Conservation (phyloP, 2,797 vertebrate species). For the Catamblyrhynchus diadema region DNA sequence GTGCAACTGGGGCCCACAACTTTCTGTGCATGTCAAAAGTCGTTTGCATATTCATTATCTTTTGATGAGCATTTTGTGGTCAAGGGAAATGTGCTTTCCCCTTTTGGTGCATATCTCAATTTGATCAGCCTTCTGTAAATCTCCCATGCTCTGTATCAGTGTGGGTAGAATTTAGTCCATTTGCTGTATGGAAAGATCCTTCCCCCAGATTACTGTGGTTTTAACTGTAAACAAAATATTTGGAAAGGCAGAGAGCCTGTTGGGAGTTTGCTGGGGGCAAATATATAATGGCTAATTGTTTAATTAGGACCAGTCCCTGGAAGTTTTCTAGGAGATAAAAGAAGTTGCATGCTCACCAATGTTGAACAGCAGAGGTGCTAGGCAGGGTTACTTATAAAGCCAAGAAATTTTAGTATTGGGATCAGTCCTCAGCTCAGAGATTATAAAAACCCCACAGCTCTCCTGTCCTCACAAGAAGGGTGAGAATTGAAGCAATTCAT, state of each 20-base stretch:
- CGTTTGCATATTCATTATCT: conserved; percentile 34
- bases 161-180: not conserved
- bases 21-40: not conserved
- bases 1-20: not conserved
- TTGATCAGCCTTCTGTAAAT: conserved; percentile 18
- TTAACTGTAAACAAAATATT: not conserved
- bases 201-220: not conserved
- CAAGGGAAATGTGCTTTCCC: conserved; percentile 28
- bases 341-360: accelerated
- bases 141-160: not conserved
- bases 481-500: not conserved
- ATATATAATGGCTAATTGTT: not conserved
- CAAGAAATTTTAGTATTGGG: not conserved
- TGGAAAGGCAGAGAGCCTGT: not conserved
- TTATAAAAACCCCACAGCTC: not conserved
- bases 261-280: not conserved
- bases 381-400: not conserved
- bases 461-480: not conserved
- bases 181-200: not conserved
- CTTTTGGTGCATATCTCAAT: not conserved
- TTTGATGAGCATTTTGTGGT: not conserved
- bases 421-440: not conserved
- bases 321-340: not conserved
- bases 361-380: not conserved
- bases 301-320: not conserved